These are phyloP conservation scores for Urocitellus parryii DNA, from an alignment of 2,113 vertebrate genomes.

Conservation along the genomic window DNA sequence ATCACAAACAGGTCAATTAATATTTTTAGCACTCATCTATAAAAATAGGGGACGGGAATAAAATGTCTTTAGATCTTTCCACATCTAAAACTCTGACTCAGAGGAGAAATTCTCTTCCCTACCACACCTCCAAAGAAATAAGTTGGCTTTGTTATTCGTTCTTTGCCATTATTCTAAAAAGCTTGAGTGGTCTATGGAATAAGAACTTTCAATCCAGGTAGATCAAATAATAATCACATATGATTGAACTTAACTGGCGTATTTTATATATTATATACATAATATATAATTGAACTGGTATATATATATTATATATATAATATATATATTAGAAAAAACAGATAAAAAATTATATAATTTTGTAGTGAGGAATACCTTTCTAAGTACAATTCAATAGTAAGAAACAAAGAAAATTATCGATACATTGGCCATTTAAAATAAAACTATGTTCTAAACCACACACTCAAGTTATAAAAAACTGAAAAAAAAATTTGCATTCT, in stretches of 20 bases:
- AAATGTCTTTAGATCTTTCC: not conserved
- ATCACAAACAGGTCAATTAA: not conserved
- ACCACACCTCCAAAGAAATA: not conserved
- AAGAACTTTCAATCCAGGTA: not conserved
- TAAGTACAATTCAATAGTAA: slow-evolving; percentile 23
- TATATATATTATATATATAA: too few species aligned
- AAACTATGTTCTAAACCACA: not conserved
- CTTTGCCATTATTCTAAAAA: slow-evolving; percentile 17
- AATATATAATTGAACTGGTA: too few species aligned
- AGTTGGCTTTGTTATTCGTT: not conserved
- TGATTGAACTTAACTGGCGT: too few species aligned
- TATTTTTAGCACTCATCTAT: not conserved
- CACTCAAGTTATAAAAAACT: not conserved
- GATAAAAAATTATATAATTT: slow-evolving; percentile 35
- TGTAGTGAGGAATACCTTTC: not conserved
- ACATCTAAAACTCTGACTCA: not conserved
- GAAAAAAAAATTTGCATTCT: slow-evolving; percentile 18
- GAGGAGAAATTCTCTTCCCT: not conserved
- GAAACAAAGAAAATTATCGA: slow-evolving; percentile 21
- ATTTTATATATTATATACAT: too few species aligned
- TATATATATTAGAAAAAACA: not conserved
- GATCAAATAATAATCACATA: not conserved
- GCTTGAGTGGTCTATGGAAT: not conserved
- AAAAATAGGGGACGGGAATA: not conserved
- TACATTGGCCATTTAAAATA: not conserved